A percentile compares a stretch with the other conserved stretches of the same genome.
These are phyloP conservation scores for Panurus biarmicus DNA, from an alignment of 2,113 vertebrate genomes.

Conservation along the genomic window DNA sequence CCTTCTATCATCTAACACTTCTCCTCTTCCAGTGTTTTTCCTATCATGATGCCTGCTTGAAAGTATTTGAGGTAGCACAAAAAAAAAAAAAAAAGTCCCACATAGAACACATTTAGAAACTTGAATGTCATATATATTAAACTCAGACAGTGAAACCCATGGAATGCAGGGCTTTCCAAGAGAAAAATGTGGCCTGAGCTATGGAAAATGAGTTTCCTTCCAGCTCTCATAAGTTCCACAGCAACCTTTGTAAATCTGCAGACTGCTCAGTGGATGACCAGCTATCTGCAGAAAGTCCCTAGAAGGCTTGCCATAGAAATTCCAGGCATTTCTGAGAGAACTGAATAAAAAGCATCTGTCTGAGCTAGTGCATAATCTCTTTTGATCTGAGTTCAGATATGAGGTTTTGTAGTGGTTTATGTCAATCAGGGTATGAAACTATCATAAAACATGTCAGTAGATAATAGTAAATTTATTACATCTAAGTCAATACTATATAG, in stretches of 20 bases:
- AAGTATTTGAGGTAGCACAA: slow-evolving; percentile 6
- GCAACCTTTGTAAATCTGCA: neutral
- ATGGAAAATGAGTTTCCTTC: slow-evolving; percentile 7
- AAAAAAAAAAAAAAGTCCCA: neutral
- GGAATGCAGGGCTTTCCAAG: neutral
- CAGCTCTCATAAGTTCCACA: neutral
- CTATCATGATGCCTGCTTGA: neutral
- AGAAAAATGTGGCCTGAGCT: neutral
- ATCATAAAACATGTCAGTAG: neutral
- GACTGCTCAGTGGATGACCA: neutral
- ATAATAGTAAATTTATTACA: neutral
- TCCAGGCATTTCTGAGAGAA: slow-evolving; percentile 35
- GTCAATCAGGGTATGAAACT: neutral
- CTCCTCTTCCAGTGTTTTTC: neutral
- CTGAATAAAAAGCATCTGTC: slow-evolving; percentile 33
- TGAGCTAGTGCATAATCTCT: neutral
- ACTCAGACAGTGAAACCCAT: neutral
- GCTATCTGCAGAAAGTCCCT: neutral
- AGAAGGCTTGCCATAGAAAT: slow-evolving; percentile 17
- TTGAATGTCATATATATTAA: slow-evolving; percentile 3
- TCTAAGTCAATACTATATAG: neutral
- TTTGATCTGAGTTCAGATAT: slow-evolving; percentile 40
- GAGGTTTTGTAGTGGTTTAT: slow-evolving; percentile 18
- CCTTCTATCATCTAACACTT: neutral
- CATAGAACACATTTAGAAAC: neutral